Evolutionary conservation across 2,888 invertebrate species (phyloP), one percentile per base, ranked within the genome.

Genomic region (Ichneumoninae sp.): DNA sequence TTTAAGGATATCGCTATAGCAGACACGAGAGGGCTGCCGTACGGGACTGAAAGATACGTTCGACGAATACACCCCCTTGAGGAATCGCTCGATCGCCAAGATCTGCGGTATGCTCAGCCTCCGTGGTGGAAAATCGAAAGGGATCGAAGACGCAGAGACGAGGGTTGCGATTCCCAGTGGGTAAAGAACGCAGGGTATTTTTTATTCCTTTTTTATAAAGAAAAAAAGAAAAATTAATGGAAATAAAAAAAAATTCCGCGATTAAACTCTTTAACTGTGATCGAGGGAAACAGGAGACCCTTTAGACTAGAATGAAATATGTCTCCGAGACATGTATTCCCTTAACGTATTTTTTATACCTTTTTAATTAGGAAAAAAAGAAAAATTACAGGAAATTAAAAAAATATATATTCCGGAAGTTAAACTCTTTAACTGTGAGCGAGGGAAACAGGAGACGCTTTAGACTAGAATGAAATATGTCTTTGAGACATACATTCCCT

Each of bases 1-100:
- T 71, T 33, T 33, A 26, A 10, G 70, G 52, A 70, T 70, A 70
- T 70, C 70, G 30, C 54, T 1, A 33, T 10, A 26, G 52, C 33
- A 36, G 54, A 52, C 33, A 33, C 52, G 33, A 10, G 33, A 5
- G 50, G 6, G 50, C n/a, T n/a, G 54, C 22, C 2, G 10, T 10
- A 22, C 5, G 10, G 54, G 54, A 54, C 2, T 19, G 8, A 8
- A 22, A 54, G 54, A 22, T 19, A 22, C 1, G 22, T 3, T 22
- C 19, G n/a, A 52, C 7, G 52, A 19, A 52, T 19, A 52, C n/a
- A 6, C 1, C 16, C 19, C 52, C 52, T 19, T 10, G 1, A 22
- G 54, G 54, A 19, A 54, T n/a, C 22, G 54, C 54, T 19, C 54
- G 54, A 8, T 22, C 54, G 40, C 54, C 3, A 54, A 54, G 22